Evolutionary conservation across 2,888 invertebrate genomes (phyloP), one percentile per base, ranked within the genome.

Genomic region (Xylota sylvarum): DNA sequence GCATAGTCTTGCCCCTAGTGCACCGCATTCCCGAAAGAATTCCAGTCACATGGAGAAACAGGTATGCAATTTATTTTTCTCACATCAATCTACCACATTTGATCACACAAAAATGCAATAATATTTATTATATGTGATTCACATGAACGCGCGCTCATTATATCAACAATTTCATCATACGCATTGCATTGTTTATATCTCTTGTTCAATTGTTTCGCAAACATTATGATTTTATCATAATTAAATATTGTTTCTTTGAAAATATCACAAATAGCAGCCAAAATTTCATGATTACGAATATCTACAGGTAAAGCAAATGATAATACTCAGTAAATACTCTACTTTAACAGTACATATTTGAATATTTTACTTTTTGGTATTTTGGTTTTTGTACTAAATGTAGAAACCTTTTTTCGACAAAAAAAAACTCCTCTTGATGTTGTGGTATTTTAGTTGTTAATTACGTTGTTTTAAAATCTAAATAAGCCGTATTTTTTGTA

Each of bases 31-130:
- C 1, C 91, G 92, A 7, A 91, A 92, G 52, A 92, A 92, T 89
- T 92, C 92, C 2, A 89, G 90, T 23, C 94, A 96, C 84, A 96
- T 97, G 93, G 97, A 97, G 90, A 97, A 97, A 93, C 97, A 97
- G 95, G 97, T 97, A 93, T 93, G 90, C 88, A 80, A 14, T 7
- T 12, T 27, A 74, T 55, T 30, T 23, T 0, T 23, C n/a, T 23
- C n/a, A 12, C 2, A 6, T 12, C 12, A 1, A 6, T 23, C 19
- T 14, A 17, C 10, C 14, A 23, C n/a, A 40, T 69, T 12, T 65
- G 46, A 35, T 14, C 23, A 56, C 60, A 50, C 27, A 32, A 27
- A 48, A 65, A 46, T 56, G 48, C 43, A 76, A 76, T 23, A 23
- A 27, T 14, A 55, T 12, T 56, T 55, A 12, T 23, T 58, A 17